These are phyloP conservation scores for Hybognathus amarus DNA, from an alignment of 2,797 vertebrate species.

Conservation along the genomic window DNA sequence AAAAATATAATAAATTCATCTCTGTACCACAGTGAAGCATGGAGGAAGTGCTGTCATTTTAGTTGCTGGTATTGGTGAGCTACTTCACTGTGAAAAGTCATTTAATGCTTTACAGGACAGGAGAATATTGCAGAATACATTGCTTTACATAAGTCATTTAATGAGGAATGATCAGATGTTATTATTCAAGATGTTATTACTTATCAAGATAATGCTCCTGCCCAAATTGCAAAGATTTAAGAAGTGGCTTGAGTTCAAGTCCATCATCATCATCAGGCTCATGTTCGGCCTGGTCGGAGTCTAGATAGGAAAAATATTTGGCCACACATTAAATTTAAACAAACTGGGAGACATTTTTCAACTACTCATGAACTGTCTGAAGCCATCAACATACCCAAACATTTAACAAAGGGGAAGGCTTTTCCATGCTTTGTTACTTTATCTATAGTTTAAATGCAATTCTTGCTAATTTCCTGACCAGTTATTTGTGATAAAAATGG, in stretches of 20 bases:
- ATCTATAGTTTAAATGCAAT: neutral
- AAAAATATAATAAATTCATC: neutral
- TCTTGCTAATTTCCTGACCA: neutral
- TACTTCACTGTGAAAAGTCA: neutral
- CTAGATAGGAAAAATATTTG: neutral
- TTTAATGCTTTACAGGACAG: neutral
- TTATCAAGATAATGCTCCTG: neutral
- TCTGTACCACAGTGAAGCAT: neutral
- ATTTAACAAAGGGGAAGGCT: neutral
- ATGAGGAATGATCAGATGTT: neutral
- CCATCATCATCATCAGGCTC: neutral
- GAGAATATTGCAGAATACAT: neutral
- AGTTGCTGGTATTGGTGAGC: neutral
- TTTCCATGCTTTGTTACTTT: neutral
- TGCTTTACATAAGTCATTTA: neutral
- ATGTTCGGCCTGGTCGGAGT: neutral
- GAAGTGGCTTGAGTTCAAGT: neutral
- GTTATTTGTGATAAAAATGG: neutral
- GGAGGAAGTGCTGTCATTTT: neutral
- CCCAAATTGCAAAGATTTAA: neutral
- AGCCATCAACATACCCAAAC: neutral
- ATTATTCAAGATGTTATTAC: too few species aligned
- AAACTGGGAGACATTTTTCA: neutral
- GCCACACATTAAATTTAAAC: neutral
- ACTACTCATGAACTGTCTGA: neutral